Base-by-base conservation (phyloP, 2,888 invertebrate species). In the Napeogenes inachia region DNA sequence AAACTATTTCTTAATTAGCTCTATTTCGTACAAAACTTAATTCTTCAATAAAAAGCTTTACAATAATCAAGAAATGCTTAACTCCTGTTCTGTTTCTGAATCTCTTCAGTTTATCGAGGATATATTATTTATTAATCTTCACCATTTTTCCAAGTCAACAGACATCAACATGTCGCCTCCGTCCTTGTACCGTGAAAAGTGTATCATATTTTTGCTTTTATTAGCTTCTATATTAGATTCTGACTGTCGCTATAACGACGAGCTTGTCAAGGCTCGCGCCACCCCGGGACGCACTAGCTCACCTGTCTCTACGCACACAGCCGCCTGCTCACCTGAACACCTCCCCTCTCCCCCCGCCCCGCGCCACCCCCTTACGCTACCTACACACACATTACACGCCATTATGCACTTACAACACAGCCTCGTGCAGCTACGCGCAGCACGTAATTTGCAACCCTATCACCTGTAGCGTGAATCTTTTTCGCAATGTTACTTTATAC, bases 211-310 rank as follows among this genome's bases (percentile, higher is more conserved):
- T 63, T 67, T 63, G 56, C 73, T 79, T 77, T 76, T 79, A 79
- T 81, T 81, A 79, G 74, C 69, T 72, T 71, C 74, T 77, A 77
- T 80, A 80, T 81, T 77, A 77, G 77, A 80, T 77, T 75, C 79
- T 74, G 78, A 79, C 75, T 78, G 86, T 87, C 78, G 76, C 79
- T 76, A 85, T 86, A 81, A 76, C 77, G 75, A 87, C 86, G 79
- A 70, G 77, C 81, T 80, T 79, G 77, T 77, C 81, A 81, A 80
- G 82, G 78, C 75, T 66, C 62, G 68, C 73, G 67, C 77, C 75
- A 75, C 76, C 77, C 80, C 70, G 75, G 76, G 72, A 76, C 73
- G 75, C 71, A 73, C 78, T 78, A 80, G 79, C 77, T 85, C 81
- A 85, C 82, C 86, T 85, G 81, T 76, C 79, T 73, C 75, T 66